Evolutionary conservation across 1,140 invertebrate species (phyloP).

Genomic region (Microvelia longipes): DNA sequence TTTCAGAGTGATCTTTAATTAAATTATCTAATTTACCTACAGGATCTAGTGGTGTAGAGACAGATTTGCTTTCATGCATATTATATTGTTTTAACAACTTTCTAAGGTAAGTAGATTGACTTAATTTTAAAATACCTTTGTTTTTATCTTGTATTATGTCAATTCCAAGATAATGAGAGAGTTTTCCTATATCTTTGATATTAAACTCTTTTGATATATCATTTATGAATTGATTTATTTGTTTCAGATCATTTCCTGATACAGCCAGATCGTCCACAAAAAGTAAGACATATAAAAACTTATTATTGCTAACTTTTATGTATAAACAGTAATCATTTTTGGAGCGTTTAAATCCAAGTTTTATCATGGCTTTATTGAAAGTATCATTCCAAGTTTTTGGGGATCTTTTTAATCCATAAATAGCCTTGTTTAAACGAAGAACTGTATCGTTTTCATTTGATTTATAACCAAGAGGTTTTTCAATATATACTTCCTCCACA

Average conservation of each 20-base stretch:
- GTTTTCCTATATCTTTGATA: background rate
- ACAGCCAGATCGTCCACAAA: background rate
- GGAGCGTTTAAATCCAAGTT: background rate
- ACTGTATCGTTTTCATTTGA: slow-evolving; percentile 15
- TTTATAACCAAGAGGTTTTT: slow-evolving; percentile 27
- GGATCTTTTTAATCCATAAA: slow-evolving; percentile 29
- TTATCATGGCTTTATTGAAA: background rate
- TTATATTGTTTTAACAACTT: too few relatives aligned
- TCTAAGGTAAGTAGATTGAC: background rate
- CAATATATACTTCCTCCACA: slow-evolving; percentile 29
- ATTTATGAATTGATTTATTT: background rate
- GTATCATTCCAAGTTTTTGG: slow-evolving; percentile 24
- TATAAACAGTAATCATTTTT: background rate
- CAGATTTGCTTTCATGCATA: background rate
- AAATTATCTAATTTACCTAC: background rate
- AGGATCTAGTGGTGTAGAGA: background rate
- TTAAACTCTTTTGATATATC: background rate
- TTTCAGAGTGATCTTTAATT: background rate
- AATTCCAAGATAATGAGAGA: background rate
- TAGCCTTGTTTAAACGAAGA: slow-evolving; percentile 26
- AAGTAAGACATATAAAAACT: background rate
- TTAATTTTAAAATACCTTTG: background rate
- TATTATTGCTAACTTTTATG: too few relatives aligned
- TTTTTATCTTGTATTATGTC: background rate
- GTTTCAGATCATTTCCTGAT: background rate